These are phyloP conservation scores for Heterodera schachtii DNA, from an alignment of 1,140 invertebrate species.

Conservation along the genomic window DNA sequence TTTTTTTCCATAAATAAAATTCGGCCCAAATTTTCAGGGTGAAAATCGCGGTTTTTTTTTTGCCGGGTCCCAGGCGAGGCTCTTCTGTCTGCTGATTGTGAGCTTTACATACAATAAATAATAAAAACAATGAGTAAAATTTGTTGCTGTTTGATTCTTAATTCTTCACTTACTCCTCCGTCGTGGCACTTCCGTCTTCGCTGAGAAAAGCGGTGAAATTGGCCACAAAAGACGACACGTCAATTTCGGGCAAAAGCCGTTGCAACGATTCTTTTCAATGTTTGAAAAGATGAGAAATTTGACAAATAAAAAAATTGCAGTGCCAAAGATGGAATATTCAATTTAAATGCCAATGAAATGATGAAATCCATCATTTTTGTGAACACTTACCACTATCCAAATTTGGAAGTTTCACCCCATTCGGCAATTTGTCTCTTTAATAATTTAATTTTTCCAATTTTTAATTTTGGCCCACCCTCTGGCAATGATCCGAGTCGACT, in stretches of 20 bases:
- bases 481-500: slow-evolving; percentile 52
- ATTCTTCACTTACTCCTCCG: slow-evolving; percentile 34
- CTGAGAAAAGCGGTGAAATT: slow-evolving; percentile 57
- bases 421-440: slow-evolving; percentile 46
- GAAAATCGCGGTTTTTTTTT: no score
- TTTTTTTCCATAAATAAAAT: no score
- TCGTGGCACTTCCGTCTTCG: slow-evolving; percentile 47
- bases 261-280: slow-evolving; percentile 2
- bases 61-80: no score
- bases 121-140: no score
- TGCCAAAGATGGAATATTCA: no score
- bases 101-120: no score
- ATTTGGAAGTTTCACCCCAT: slow-evolving; percentile 35
- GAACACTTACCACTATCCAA: slow-evolving; percentile 17
- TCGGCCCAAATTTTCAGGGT: no score
- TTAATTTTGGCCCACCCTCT: slow-evolving; percentile 41
- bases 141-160: no score
- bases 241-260: slow-evolving; percentile 39
- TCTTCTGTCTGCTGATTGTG: no score
- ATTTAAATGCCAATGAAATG: neutral
- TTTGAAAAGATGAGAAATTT: no score
- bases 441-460: slow-evolving; percentile 13
- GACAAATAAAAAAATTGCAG: no score
- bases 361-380: neutral
- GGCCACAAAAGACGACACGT: slow-evolving; percentile 39